A percentile compares a stretch with the other conserved stretches of the same genome.
phyloP scores from a whole-genome alignment of 2,888 invertebrate genomes.

The Smittia sp. region DNA sequence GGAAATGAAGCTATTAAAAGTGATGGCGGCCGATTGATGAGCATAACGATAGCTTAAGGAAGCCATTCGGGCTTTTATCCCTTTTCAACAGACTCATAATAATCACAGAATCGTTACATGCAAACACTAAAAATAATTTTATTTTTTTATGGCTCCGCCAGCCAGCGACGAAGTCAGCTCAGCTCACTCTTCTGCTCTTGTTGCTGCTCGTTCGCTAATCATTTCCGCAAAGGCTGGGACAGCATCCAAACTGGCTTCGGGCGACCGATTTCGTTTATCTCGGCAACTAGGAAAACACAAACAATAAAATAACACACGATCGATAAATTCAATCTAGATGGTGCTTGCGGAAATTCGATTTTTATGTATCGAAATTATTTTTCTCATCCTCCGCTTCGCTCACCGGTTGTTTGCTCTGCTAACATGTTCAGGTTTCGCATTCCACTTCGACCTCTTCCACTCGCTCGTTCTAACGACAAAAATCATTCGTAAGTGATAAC shows the following conservation, averaged over 20 bases:
- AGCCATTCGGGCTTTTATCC: neutral
- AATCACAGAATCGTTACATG: neutral
- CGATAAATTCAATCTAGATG: slow-evolving; percentile 7
- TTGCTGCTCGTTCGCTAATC: neutral
- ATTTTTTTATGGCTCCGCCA: neutral
- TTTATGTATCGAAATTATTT: slow-evolving; percentile 8
- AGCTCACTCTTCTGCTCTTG: too few species aligned
- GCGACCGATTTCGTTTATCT: neutral
- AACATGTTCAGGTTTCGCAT: neutral
- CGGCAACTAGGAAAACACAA: neutral
- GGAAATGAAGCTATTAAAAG: too few species aligned
- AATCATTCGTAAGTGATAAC: neutral
- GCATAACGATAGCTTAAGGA: neutral
- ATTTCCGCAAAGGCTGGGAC: too few species aligned
- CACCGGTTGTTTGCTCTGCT: neutral
- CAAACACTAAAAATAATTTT: neutral
- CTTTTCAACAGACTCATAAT: neutral
- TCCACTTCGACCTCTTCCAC: neutral
- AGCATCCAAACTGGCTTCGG: too few species aligned
- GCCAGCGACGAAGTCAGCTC: too few species aligned
- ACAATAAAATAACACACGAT: neutral
- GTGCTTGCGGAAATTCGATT: neutral
- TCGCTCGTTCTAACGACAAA: neutral
- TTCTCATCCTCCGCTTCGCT: neutral
- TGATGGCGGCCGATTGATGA: neutral